These are phyloP conservation scores for Eptesicus fuscus DNA, from an alignment of 2,113 vertebrate species.

Conservation along the genomic window DNA sequence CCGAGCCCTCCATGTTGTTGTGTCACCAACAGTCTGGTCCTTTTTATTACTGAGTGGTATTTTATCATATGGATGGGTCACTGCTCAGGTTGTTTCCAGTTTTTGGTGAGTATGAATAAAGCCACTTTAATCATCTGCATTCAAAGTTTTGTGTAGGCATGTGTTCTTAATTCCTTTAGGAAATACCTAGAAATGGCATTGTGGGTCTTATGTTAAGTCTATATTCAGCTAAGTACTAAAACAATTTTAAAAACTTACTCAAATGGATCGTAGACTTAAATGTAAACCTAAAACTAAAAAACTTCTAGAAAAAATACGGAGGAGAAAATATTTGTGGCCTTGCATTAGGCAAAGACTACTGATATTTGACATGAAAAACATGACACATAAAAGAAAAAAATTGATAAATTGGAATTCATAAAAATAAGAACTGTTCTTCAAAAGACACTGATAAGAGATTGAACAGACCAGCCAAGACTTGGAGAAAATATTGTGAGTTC, in stretches of 20 bases:
- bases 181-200: neutral
- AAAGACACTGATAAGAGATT: conserved; percentile 53
- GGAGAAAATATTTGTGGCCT: conserved; percentile 13
- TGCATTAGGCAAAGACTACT: neutral
- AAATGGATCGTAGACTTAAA: neutral
- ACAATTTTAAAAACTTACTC: neutral
- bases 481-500: conserved; percentile 37
- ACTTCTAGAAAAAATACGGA: neutral
- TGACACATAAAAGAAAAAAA: conserved; percentile 18
- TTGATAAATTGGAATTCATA: conserved; percentile 39
- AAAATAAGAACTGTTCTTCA: conserved; percentile 44
- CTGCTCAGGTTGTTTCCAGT: neutral
- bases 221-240: neutral
- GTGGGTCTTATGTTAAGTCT: neutral
- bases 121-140: neutral
- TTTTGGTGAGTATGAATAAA: neutral
- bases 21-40: neutral
- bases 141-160: neutral
- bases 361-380: conserved; percentile 15
- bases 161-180: neutral
- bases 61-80: neutral
- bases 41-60: neutral
- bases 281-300: neutral
- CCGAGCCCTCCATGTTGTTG: fast-evolving
- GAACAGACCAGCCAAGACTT: neutral